Evolutionary conservation across 2,113 vertebrate species (phyloP), one percentile per base, ranked within the genome.

Genomic region (Calidris pygmaea): DNA sequence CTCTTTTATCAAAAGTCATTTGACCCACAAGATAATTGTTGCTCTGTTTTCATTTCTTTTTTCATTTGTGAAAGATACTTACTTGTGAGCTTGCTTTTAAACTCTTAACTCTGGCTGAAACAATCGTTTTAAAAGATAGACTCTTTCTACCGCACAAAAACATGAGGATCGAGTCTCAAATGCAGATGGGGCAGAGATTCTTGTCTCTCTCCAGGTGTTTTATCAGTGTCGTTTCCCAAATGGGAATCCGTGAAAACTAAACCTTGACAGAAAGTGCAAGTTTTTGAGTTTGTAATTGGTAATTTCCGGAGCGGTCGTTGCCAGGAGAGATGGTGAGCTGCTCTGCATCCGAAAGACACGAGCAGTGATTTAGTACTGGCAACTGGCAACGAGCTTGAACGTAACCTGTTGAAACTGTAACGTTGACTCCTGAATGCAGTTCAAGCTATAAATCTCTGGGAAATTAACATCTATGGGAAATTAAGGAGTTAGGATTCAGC

Each of bases 201-300:
- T 67, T 1, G 0, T 53, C 80, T 72, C 39, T 3, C 45, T 53
- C 39, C 22, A 70, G 14, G 10, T 88, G 27, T 55, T 85, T 65
- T 82, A 60, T 58, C 35, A 7, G 4, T 43, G 56, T 27, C 12
- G 30, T 47, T 59, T 66, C 9, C 39, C 66, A 41, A 58, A 26
- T 45, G 26, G 23, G 52, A 19, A 19, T 26, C 48, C 3, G 19
- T 55, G 45, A 35, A 53, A 39, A 27, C 23, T 29, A 63, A 66
- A 34, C 53, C 35, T 80, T 71, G 18, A 15, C 14, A 62, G 67
- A 47, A 48, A 6, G 37, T 58, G 3, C n/a, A 21, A 12, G 65
- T 48, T 59, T 59, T 75, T 0, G 5, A 16, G 39, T 21, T 52
- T 0, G 0, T 39, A 22, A 35, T 48, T 17, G 18, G 27, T 39